Evolutionary conservation across 2,888 invertebrate genomes (phyloP), one percentile per base, ranked within the genome.

Genomic region (Steinernema hermaphroditum): DNA sequence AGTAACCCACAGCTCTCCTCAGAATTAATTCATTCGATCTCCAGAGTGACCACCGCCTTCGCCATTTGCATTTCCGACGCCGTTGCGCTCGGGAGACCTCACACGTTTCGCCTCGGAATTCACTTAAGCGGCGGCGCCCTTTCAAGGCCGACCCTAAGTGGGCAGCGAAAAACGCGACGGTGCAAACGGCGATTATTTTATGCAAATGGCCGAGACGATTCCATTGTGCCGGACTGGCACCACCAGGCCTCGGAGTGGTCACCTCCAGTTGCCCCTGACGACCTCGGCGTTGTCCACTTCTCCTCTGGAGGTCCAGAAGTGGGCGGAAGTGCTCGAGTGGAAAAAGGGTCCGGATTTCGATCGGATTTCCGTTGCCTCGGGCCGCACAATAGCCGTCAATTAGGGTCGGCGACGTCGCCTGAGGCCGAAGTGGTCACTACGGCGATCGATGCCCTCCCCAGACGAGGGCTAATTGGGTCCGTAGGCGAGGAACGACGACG

Each of bases 181-280:
- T 50, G 50, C 50, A 50, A 50, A 50, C 50, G n/a, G n/a, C n/a
- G 62, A 62, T 62, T 62, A 62, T 62, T 62, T 62, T 62, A 62
- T 62, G 62, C 62, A 62, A 62, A 62, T 62, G 22, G 62, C 62
- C 62, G 62, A 54, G 54, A 54, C 54, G 27, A 62, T 32, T 62
- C 16, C 62, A 62, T 62, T 62, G 32, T 62, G 14, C 24, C 4
- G 22, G n/a, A 32, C 27, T 32, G 62, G 62, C 62, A 62, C 62
- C 22, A 19, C 46, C 46, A 46, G 46, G 46, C 41, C 14, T 14
- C 19, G n/a, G 54, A 54, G 22, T 54, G 54, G 54, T 54, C 54
- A 54, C 6, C 46, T 54, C 54, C 54, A 22, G 29, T 62, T 62
- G 29, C 62, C 62, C 62, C 32, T 29, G 62, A 62, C 62, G 12